Percentiles rank a stretch among this genome's conserved stretches.
Evolutionary conservation across 2,888 invertebrate genomes (phyloP).

Genomic region (Acrobasis suavella): DNA sequence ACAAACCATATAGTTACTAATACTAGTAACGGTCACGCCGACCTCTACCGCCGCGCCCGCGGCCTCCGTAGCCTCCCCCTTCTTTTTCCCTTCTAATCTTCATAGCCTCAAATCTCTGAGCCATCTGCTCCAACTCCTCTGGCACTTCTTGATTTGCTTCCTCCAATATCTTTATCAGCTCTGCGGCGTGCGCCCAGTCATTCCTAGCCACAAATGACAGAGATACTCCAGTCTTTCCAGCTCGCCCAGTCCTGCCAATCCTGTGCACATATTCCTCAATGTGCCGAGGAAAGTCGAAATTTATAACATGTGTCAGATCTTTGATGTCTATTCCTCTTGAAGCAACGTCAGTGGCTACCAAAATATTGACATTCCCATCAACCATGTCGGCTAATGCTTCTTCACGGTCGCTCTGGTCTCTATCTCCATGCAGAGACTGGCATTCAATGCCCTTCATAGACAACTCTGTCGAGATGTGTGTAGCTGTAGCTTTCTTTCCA

Average conservation of each 20-base stretch:
- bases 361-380: conserved; percentile 88
- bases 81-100: conserved; percentile 84
- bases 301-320: conserved; percentile 94
- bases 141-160: conserved; percentile 94
- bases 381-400: conserved; percentile 93
- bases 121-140: conserved; percentile 88
- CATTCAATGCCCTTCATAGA: conserved; percentile 86
- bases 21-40: conserved; percentile 56
- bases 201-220: conserved; percentile 90
- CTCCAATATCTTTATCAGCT: conserved; percentile 91
- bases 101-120: conserved; percentile 86
- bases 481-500: conserved; percentile 92
- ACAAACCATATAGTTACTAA: not conserved
- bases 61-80: conserved; percentile 63
- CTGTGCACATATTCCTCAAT: conserved; percentile 98
- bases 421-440: conserved; percentile 94
- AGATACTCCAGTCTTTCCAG: conserved; percentile 92
- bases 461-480: conserved; percentile 91
- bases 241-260: conserved; percentile 97
- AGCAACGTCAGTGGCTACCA: conserved; percentile 97
- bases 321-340: conserved; percentile 96
- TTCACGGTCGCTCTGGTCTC: conserved; percentile 90
- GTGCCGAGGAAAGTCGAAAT: conserved; percentile 96
- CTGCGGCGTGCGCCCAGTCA: conserved; percentile 92
- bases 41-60: conserved; percentile 58